Percentiles rank a stretch among this genome's conserved stretches.
These are phyloP conservation scores for Ceuthmochares aereus DNA, from an alignment of 2,113 vertebrate species.

Conservation along the genomic window DNA sequence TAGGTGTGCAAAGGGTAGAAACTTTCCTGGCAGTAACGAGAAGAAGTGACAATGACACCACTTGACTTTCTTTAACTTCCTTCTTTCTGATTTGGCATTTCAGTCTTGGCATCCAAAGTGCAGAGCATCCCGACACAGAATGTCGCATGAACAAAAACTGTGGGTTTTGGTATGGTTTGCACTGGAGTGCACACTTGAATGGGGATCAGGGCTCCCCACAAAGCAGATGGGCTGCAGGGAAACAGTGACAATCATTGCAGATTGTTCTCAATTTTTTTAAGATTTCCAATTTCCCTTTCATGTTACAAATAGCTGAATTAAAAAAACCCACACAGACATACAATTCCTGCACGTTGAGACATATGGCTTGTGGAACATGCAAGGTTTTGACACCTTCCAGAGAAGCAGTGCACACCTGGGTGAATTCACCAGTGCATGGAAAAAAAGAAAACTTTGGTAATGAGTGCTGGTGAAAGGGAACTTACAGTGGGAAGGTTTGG, in stretches of 20 bases:
- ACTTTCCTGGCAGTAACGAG: not conserved
- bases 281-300: not conserved
- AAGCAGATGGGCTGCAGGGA: not conserved
- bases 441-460: not conserved
- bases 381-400: not conserved
- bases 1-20: not conserved
- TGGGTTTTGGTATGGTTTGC: not conserved
- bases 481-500: not conserved
- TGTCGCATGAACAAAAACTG: rapidly evolving
- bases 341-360: not conserved
- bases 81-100: not conserved
- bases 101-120: rapidly evolving
- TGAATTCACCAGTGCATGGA: not conserved
- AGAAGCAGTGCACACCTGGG: not conserved
- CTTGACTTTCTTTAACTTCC: not conserved
- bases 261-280: not conserved
- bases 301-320: not conserved
- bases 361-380: not conserved
- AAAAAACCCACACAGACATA: not conserved
- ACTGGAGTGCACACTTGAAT: not conserved
- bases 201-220: rapidly evolving
- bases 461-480: not conserved
- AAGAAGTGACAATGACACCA: not conserved
- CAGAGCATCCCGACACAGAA: not conserved
- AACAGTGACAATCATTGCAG: not conserved